These are phyloP conservation scores for Silvanus unidentatus DNA, from an alignment of 2,888 invertebrate species.

Conservation along the genomic window DNA sequence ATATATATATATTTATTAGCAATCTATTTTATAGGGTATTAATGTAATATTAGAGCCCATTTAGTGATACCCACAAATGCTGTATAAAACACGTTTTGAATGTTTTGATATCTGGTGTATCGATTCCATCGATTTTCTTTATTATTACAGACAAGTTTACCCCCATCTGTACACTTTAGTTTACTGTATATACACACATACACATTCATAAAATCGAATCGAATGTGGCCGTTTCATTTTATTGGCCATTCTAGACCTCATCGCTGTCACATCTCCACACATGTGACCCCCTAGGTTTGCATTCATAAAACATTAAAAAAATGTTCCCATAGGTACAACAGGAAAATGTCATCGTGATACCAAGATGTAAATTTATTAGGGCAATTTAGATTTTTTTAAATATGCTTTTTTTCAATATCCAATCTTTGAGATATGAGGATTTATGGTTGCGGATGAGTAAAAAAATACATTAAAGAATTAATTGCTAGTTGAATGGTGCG, in stretches of 20 bases:
- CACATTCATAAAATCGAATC: conserved; percentile 28
- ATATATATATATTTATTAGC: conserved; percentile 28
- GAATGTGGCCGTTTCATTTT: conserved; percentile 46
- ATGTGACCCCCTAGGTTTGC: conserved; percentile 38
- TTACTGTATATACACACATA: neutral
- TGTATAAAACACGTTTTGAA: conserved; percentile 42
- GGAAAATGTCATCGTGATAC: conserved; percentile 36
- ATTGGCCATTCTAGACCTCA: conserved; percentile 41
- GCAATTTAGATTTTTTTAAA: too few species aligned
- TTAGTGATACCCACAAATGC: conserved; percentile 39
- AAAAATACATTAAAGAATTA: conserved; percentile 2
- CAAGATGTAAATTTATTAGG: too few species aligned
- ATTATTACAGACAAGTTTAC: conserved; percentile 7
- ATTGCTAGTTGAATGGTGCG: conserved; percentile 4
- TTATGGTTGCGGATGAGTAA: too few species aligned
- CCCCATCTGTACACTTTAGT: neutral
- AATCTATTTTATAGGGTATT: conserved; percentile 29
- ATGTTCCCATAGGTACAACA: conserved; percentile 37
- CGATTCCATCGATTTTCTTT: conserved; percentile 39
- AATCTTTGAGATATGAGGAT: too few species aligned
- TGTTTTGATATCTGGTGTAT: conserved; percentile 42
- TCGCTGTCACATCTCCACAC: conserved; percentile 41
- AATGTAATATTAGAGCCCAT: conserved; percentile 28
- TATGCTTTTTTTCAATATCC: too few species aligned
- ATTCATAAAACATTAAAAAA: conserved; percentile 40